Conservation (phyloP, 2,797 vertebrate species). For the Cyprinodon diabolis region DNA sequence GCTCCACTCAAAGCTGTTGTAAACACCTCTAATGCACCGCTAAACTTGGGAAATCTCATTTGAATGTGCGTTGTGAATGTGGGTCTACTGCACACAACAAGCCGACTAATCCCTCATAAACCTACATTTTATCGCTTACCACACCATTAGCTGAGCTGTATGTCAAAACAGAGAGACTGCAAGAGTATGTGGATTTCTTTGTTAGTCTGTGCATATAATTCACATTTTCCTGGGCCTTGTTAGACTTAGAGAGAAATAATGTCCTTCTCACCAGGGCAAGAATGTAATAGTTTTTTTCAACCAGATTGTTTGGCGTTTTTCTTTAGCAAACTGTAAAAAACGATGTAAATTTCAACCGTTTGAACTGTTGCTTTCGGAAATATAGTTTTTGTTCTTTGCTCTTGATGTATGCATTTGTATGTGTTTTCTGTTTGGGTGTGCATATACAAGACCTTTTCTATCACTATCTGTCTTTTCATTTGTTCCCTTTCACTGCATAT, state of each 20-base stretch:
- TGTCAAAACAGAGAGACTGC: conserved; percentile 72
- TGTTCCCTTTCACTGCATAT: conserved; percentile 70
- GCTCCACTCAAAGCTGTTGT: conserved; percentile 79
- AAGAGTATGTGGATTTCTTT: conserved; percentile 60
- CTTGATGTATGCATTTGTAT: conserved; percentile 8
- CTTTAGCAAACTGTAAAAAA: conserved; percentile 50
- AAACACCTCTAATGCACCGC: conserved; percentile 83
- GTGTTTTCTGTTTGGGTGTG: conserved; percentile 21
- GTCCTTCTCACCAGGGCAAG: conserved; percentile 64
- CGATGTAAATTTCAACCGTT: conserved; percentile 59
- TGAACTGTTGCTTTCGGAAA: conserved; percentile 48
- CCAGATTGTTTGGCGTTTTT: conserved; percentile 5
- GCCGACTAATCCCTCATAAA: conserved; percentile 81
- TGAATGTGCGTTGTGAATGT: conserved; percentile 24
- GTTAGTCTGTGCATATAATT: conserved; percentile 53
- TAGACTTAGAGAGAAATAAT: conserved; percentile 66
- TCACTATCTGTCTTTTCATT: conserved; percentile 65
- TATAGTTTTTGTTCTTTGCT: conserved; percentile 17
- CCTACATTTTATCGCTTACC: conserved; percentile 81
- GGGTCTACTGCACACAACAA: conserved; percentile 41
- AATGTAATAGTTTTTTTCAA: conserved; percentile 52
- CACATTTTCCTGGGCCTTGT: conserved; percentile 60
- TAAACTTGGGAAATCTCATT: conserved; percentile 79
- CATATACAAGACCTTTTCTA: conserved; percentile 57
- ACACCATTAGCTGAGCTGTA: conserved; percentile 73